A percentile compares a stretch with the other conserved stretches of the same genome.
These are phyloP conservation scores for Notamacropus eugenii DNA, from an alignment of 2,797 vertebrate species.

Conservation along the genomic window DNA sequence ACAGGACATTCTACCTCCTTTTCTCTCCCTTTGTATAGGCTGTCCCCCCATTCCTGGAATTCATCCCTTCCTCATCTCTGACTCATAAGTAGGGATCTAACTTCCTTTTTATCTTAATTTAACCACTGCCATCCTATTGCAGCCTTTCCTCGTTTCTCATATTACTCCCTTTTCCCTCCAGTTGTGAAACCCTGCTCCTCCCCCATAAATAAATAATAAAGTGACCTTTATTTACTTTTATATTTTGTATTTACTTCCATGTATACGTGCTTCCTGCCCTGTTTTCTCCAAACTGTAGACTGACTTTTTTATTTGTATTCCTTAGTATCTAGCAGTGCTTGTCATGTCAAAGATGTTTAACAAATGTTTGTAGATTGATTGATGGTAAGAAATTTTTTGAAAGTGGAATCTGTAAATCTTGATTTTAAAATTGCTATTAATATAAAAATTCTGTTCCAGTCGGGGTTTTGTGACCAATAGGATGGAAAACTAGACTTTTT, in stretches of 20 bases:
- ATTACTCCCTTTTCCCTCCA: not conserved
- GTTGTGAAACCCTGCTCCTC: not conserved
- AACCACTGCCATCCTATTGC: not conserved
- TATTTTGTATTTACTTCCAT: not conserved
- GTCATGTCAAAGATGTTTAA: not conserved
- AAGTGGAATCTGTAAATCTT: not conserved
- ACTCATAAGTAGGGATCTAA: not conserved
- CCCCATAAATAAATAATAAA: not conserved
- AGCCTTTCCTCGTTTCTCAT: not conserved
- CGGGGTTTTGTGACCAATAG: not conserved
- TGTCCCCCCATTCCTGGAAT: not conserved
- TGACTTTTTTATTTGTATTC: not conserved
- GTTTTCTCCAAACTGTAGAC: not conserved
- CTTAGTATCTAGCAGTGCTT: not conserved
- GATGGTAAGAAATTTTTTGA: not conserved
- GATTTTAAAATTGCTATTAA: not conserved
- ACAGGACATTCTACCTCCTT: not conserved
- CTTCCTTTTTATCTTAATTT: not conserved
- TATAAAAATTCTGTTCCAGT: not conserved
- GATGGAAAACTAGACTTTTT: not conserved
- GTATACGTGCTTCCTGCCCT: not conserved
- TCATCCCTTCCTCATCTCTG: not conserved
- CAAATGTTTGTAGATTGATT: not conserved
- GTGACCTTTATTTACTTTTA: not conserved
- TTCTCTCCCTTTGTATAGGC: not conserved